A percentile compares a stretch with the other conserved stretches of the same genome.
Conservation (phyloP, 2,113 vertebrate genomes). For the Coregonus clupeaformis region DNA sequence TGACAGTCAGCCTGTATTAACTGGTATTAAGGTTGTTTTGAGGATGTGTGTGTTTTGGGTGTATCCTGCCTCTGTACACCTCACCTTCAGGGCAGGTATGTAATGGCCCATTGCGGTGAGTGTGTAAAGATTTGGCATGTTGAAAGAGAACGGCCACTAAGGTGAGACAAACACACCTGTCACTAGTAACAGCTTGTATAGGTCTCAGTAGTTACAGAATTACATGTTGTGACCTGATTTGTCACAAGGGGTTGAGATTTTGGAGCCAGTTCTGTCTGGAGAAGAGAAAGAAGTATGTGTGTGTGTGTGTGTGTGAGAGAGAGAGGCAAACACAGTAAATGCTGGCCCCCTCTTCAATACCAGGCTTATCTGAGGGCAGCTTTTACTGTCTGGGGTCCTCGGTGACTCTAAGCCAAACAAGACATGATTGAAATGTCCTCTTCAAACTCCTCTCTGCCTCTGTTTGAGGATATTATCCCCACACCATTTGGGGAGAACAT, state of each 20-base stretch:
- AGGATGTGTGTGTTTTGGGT: not conserved
- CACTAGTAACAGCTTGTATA: no score
- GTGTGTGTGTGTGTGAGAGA: no score
- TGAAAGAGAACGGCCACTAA: no score
- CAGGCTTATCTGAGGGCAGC: not conserved
- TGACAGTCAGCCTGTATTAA: constrained; percentile 14
- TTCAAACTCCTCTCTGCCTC: no score
- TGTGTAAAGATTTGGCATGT: no score
- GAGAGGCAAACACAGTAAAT: not conserved
- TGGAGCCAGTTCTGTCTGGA: no score
- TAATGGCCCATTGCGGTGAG: no score
- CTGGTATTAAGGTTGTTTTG: not conserved
- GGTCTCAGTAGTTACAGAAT: no score
- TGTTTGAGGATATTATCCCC: not conserved
- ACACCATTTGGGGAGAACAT: constrained; percentile 12
- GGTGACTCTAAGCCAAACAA: constrained; percentile 19
- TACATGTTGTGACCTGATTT: no score
- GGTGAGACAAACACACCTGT: no score
- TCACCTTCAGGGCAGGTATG: constrained; percentile 9
- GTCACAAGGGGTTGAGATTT: no score
- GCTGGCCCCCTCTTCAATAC: constrained; percentile 2
- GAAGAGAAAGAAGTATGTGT: no score
- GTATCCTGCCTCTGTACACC: constrained; percentile 24
- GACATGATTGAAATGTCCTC: not conserved
- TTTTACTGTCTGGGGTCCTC: not conserved